Percentiles rank a stretch among this genome's conserved stretches.
Evolutionary conservation across 2,888 invertebrate genomes (phyloP).

Genomic region (Caenorhabditis imperialis): DNA sequence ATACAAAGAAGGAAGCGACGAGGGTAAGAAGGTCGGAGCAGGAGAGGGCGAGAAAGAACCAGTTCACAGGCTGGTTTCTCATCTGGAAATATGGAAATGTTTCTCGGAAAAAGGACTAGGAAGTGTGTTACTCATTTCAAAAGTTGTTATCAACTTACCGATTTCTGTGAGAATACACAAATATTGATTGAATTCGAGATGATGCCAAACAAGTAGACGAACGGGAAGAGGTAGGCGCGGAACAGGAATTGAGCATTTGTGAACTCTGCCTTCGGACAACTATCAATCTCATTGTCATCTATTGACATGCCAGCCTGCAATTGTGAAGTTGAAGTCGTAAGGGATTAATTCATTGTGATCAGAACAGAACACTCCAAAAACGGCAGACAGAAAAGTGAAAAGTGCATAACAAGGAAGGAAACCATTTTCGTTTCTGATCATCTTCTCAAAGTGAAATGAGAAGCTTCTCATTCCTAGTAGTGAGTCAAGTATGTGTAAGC

Average conservation of each 20-base stretch:
- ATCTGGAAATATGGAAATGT: constrained; percentile 60
- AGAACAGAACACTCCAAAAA: no score
- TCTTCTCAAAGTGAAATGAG: no score
- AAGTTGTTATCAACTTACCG: constrained; percentile 63
- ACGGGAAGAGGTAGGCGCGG: constrained; percentile 71
- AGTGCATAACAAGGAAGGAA: no score
- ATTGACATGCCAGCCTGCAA: constrained; percentile 56
- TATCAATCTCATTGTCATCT: constrained; percentile 46
- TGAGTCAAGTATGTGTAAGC: no score
- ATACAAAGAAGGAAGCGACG: constrained; percentile 71
- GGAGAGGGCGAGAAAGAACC: constrained; percentile 70
- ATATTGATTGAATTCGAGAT: constrained; percentile 71
- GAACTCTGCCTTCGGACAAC: constrained; percentile 53
- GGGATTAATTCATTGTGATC: no score
- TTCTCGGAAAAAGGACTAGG: no score
- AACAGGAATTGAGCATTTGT: constrained; percentile 67
- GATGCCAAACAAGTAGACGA: constrained; percentile 72
- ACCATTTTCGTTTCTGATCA: no score
- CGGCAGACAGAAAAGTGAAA: no score
- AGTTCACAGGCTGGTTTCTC: constrained; percentile 72
- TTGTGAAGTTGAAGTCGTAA: no score
- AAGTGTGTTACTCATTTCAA: no score
- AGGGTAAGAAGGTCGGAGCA: constrained; percentile 68
- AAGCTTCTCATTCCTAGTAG: no score
- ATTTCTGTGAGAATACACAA: constrained; percentile 66